Evolutionary conservation across 2,113 vertebrate species (phyloP), one percentile per base, ranked within the genome.

Genomic region (Coturnix japonica): DNA sequence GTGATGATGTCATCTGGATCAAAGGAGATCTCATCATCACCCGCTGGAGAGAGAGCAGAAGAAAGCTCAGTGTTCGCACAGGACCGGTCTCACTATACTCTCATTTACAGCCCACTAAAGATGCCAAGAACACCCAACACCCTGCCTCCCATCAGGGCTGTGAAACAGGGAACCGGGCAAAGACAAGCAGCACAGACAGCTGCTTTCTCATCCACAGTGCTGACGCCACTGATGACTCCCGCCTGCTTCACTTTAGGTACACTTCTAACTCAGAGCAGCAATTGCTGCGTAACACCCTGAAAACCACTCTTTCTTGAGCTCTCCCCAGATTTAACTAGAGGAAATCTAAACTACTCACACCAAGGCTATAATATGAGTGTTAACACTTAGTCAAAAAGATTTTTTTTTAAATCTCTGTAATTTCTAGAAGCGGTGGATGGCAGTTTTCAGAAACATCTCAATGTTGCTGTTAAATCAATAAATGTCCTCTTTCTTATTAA

Each of bases 1-100:
- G 99, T 99, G 97, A 99, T 99, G 97, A 99, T 97, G 97, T 99
- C 99, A 4, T 99, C 99, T 0, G 99, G 99, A 96, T 99, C 99
- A 3, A 99, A 99, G 82, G 99, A 99, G 81, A 99, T 99, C 95
- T 99, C 99, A 1, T 99, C 99, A 0, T 99, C 99, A 0, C 99
- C 99, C 15, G 98, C 99, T 99, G 95, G 11, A 90, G 94, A 11
- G 31, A 83, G 64, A 91, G 65, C 2, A 13, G 51, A 19, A 35
- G 31, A 79, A 79, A 33, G 54, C 20, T 95, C 79, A 92, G 82
- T 26, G 11, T 16, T 6, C 0, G 0, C 56, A 2, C 7, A 2
- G 16, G 7, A 28, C 41, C 3, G 6, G 16, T 6, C 44, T 25
- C 7, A 0, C 25, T 13, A 13, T 57, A 11, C 0, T 8, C 47